Conservation (phyloP, 2,113 vertebrate genomes). For the Larimichthys crocea region DNA sequence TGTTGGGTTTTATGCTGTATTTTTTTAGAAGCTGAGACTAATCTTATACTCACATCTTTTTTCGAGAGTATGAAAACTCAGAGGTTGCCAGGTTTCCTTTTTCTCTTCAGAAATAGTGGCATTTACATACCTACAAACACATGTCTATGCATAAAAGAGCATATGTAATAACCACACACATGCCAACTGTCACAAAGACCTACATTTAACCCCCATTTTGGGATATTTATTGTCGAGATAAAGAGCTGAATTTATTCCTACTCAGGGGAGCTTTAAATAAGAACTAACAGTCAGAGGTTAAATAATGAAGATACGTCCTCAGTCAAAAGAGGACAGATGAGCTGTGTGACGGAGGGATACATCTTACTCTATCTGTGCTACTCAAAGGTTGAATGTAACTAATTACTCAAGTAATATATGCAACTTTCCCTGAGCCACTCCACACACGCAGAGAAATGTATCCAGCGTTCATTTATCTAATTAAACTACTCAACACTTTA, state of each 20-base stretch:
- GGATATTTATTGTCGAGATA: conserved; percentile 38
- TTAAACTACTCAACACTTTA: no score
- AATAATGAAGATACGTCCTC: conserved; percentile 13
- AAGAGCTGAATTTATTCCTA: conserved; percentile 30
- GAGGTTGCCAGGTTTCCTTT: conserved; percentile 14
- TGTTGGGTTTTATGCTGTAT: background rate
- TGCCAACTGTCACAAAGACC: conserved; percentile 25
- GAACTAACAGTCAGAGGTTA: conserved; percentile 11
- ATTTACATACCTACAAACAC: background rate
- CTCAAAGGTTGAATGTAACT: no score
- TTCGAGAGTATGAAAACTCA: background rate
- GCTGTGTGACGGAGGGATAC: background rate
- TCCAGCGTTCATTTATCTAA: no score
- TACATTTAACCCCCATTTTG: background rate
- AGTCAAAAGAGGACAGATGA: conserved; percentile 19
- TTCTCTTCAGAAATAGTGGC: background rate
- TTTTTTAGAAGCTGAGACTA: conserved; percentile 24
- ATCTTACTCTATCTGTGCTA: background rate
- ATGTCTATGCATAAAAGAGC: background rate
- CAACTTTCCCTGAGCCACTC: no score
- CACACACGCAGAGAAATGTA: no score
- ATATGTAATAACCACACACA: background rate
- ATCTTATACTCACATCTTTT: conserved; percentile 38
- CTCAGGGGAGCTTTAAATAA: conserved; percentile 26
- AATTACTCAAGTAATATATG: no score